Evolutionary conservation across 2,113 vertebrate species (phyloP).

Genomic region (Amazona vittata): DNA sequence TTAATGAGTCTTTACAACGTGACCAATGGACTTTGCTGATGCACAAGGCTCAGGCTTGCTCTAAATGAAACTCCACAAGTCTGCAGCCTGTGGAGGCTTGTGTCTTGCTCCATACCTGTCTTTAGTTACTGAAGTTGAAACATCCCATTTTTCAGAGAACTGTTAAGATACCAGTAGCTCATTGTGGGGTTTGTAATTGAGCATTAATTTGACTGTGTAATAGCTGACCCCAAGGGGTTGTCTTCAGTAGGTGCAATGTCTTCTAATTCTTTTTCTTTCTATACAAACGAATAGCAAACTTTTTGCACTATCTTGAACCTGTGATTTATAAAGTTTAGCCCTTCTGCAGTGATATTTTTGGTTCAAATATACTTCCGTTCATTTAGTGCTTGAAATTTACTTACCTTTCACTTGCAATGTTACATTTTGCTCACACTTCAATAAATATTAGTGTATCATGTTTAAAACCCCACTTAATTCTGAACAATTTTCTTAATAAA

Average conservation of each 20-base stretch:
- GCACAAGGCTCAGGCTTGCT: not conserved
- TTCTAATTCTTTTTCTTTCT: not conserved
- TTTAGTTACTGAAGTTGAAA: not conserved
- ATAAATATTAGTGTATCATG: not conserved
- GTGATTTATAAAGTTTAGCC: not conserved
- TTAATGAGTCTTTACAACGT: slow-evolving; percentile 13
- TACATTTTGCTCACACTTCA: not conserved
- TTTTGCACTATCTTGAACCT: not conserved
- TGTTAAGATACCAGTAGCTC: slow-evolving; percentile 5
- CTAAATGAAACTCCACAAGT: not conserved
- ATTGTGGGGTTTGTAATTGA: not conserved
- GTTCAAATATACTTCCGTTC: not conserved
- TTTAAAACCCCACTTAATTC: not conserved
- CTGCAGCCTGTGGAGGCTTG: not conserved
- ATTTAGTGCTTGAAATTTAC: not conserved
- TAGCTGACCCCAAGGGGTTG: not conserved
- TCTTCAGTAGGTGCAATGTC: not conserved
- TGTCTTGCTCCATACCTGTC: not conserved
- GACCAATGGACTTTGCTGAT: not conserved
- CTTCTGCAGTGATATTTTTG: not conserved
- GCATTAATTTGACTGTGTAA: not conserved
- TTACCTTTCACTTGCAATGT: not conserved
- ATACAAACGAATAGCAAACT: not conserved
- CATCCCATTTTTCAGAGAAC: not conserved
- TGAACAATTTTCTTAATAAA: not conserved